phyloP scores from a whole-genome alignment of 2,797 vertebrate species.

The Poeciliopsis paucimaculata region DNA sequence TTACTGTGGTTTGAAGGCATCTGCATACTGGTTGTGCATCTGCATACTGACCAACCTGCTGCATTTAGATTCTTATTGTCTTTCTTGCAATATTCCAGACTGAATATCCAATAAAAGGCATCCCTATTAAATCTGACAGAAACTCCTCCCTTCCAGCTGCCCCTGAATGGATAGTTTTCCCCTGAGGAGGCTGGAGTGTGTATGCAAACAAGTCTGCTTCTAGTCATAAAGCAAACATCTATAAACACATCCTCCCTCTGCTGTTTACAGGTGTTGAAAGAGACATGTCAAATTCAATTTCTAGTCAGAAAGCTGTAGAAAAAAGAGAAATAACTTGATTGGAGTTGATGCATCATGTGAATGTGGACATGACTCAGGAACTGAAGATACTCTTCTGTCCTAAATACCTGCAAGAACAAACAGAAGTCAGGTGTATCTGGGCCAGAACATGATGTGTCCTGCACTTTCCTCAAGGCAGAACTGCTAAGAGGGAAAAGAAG shows the following conservation, averaged over 20 bases:
- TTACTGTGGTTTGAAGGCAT: background rate
- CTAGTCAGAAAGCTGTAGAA: constrained; percentile 5
- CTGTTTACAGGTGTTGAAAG: constrained; percentile 28
- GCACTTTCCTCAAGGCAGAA: constrained; percentile 32
- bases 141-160: constrained; percentile 64
- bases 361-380: constrained; percentile 41
- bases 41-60: background rate
- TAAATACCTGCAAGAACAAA: constrained; percentile 64
- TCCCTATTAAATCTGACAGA: constrained; percentile 61
- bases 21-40: too few species aligned
- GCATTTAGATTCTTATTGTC: background rate
- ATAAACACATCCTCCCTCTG: constrained; percentile 22
- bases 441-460: constrained; percentile 55
- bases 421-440: constrained; percentile 72
- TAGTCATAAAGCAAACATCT: constrained; percentile 15
- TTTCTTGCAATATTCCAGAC: constrained; percentile 4
- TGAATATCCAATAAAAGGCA: constrained; percentile 51
- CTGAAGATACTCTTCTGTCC: constrained; percentile 50
- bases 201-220: constrained; percentile 54
- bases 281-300: background rate
- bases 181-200: constrained; percentile 23
- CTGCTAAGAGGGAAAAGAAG: constrained; percentile 48
- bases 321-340: constrained; percentile 2
- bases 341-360: constrained; percentile 21
- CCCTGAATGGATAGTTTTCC: constrained; percentile 2